Evolutionary conservation across 2,888 invertebrate species (phyloP).

Genomic region (Dromius quadrimaculatus): DNA sequence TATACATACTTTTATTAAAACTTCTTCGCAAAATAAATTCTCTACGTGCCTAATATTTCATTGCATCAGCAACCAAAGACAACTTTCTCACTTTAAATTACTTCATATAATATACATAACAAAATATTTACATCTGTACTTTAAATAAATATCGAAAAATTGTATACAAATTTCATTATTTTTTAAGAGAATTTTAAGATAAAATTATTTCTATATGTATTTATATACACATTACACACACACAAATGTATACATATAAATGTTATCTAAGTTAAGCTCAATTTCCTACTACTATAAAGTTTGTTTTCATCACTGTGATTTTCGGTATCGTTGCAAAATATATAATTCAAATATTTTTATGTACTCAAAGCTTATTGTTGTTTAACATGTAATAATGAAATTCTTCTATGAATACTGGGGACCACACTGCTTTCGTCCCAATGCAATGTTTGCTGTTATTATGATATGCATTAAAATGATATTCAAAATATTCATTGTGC

Average conservation of each 20-base stretch:
- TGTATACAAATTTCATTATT: constrained; percentile 27
- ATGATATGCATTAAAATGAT: constrained; percentile 6
- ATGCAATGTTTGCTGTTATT: constrained; percentile 30
- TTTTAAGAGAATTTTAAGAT: constrained; percentile 26
- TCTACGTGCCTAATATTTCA: constrained; percentile 47
- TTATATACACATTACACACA: constrained; percentile 15
- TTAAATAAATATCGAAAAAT: constrained; percentile 15
- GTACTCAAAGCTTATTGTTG: constrained; percentile 29
- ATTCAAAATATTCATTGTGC: constrained; percentile 39
- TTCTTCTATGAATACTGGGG: constrained; percentile 25
- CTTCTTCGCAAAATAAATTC: constrained; percentile 30
- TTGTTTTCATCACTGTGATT: constrained; percentile 17
- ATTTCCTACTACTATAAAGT: constrained; percentile 2
- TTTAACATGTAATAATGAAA: constrained; percentile 12
- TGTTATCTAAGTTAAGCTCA: constrained; percentile 2
- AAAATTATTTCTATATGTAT: constrained; percentile 20
- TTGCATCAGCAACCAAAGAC: constrained; percentile 24
- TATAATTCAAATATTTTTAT: neutral
- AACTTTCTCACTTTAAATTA: constrained; percentile 23
- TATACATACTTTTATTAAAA: constrained; percentile 35
- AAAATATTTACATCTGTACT: constrained; percentile 22
- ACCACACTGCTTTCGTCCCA: constrained; percentile 41
- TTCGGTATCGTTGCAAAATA: neutral
- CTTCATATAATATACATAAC: constrained; percentile 19
- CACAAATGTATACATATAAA: neutral